phyloP scores from a whole-genome alignment of 1,140 invertebrate species.

The Drosophila subpulchrella region DNA sequence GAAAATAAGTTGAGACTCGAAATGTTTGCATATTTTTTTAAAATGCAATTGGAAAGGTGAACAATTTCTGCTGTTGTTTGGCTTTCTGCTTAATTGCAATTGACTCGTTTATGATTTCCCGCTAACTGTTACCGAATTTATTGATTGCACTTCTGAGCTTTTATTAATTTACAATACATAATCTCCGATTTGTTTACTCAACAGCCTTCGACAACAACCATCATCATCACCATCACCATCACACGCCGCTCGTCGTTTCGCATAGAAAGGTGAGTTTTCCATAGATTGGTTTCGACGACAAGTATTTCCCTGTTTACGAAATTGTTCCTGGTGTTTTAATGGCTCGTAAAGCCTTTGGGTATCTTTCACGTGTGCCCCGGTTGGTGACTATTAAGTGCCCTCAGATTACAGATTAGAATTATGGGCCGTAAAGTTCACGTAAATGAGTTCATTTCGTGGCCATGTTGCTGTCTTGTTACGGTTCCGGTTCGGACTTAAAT shows the following conservation, averaged over 20 bases:
- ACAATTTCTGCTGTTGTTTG: conserved; percentile 58
- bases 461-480: conserved; percentile 35
- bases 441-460: conserved; percentile 65
- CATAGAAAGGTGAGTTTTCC: conserved; percentile 68
- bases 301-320: conserved; percentile 10
- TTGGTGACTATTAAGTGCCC: conserved; percentile 46
- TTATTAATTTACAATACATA: conserved; percentile 22
- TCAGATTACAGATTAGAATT: conserved; percentile 76
- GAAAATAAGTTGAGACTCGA: conserved; percentile 30
- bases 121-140: conserved; percentile 46
- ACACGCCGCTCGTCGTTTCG: conserved; percentile 64
- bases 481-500: conserved; percentile 68
- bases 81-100: conserved; percentile 50
- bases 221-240: conserved; percentile 39
- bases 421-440: conserved; percentile 59
- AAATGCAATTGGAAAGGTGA: conserved; percentile 76
- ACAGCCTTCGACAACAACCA: conserved; percentile 69
- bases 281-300: not conserved
- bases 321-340: conserved; percentile 27
- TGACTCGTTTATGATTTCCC: conserved; percentile 56
- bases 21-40: conserved; percentile 67
- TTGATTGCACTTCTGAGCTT: conserved; percentile 7
- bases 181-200: conserved; percentile 36
- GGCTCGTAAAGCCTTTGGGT: conserved; percentile 46
- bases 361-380: conserved; percentile 56